These are phyloP conservation scores for Stigmatopora nigra DNA, from an alignment of 2,113 vertebrate species.

Conservation along the genomic window DNA sequence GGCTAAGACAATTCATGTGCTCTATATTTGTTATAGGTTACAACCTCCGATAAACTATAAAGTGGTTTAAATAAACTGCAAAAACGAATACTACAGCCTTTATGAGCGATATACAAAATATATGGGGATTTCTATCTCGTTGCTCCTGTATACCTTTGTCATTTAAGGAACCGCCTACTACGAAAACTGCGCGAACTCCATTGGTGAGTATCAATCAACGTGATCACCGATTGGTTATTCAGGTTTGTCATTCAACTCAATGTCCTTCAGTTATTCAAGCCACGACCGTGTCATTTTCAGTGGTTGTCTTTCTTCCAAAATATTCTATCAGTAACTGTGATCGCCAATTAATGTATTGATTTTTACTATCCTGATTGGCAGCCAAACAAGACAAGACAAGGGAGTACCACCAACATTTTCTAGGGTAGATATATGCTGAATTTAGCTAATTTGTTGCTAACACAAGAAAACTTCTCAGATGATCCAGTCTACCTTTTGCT, in stretches of 20 bases:
- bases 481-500: slow-evolving; percentile 5
- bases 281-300: neutral
- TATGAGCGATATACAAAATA: too few relatives aligned
- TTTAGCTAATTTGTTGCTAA: slow-evolving; percentile 15
- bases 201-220: slow-evolving; percentile 22
- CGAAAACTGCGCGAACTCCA: neutral
- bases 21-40: neutral
- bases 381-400: neutral
- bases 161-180: slow-evolving; percentile 6
- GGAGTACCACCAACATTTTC: neutral
- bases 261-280: neutral
- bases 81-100: neutral
- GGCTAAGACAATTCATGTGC: too few relatives aligned
- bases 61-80: neutral
- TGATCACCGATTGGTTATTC: slow-evolving; percentile 17
- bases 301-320: neutral
- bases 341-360: neutral
- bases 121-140: neutral
- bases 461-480: slow-evolving; percentile 17
- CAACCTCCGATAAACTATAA: neutral
- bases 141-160: neutral
- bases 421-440: neutral
- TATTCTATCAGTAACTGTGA: neutral
- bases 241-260: neutral
- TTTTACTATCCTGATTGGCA: neutral